These are phyloP conservation scores for Baccha elongata DNA, from an alignment of 2,888 invertebrate genomes.

Conservation along the genomic window DNA sequence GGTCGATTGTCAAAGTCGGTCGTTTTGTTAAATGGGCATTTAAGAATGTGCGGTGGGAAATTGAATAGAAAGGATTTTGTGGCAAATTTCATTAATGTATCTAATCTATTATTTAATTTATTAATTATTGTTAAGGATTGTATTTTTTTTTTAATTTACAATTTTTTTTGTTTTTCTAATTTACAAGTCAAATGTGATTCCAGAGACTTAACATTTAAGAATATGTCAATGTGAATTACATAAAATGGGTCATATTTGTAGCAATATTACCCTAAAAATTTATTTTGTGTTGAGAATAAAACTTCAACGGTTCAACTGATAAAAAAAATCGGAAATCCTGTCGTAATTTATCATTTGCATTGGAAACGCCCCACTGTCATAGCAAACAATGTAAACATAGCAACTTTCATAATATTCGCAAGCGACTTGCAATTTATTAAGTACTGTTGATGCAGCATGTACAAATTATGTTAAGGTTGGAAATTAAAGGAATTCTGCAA, in stretches of 20 bases:
- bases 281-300: background rate
- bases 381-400: constrained; percentile 71
- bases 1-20: background rate
- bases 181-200: constrained; percentile 17
- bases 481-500: constrained; percentile 14
- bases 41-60: constrained; percentile 68
- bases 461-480: constrained; percentile 33
- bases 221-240: constrained; percentile 26
- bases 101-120: constrained; percentile 71
- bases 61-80: constrained; percentile 64
- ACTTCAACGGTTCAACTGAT: background rate
- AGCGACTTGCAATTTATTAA: constrained; percentile 43
- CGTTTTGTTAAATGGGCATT: constrained; percentile 64
- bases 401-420: constrained; percentile 69
- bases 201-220: background rate
- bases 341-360: constrained; percentile 65
- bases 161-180: background rate
- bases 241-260: constrained; percentile 26
- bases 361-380: constrained; percentile 65
- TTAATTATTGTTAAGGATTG: constrained; percentile 19
- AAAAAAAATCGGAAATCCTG: constrained; percentile 57
- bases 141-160: constrained; percentile 14
- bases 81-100: constrained; percentile 66
- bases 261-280: background rate
- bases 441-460: constrained; percentile 50